These are phyloP conservation scores for Lepas anatifera DNA, from an alignment of 2,888 invertebrate species.

Conservation along the genomic window DNA sequence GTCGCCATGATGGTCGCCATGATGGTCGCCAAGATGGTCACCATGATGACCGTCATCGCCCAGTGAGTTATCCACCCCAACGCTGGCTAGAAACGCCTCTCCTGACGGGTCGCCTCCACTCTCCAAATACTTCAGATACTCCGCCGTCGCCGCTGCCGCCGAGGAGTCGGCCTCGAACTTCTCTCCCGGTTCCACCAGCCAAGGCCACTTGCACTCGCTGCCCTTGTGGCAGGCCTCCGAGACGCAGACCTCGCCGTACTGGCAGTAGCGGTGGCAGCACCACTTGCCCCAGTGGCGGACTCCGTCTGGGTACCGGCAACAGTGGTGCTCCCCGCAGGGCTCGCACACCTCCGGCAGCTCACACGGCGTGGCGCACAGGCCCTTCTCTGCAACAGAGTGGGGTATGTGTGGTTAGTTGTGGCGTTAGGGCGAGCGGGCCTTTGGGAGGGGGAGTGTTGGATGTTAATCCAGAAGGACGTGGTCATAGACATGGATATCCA, in stretches of 20 bases:
- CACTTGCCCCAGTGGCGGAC: neutral
- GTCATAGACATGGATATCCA: no score
- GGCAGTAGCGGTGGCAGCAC: neutral
- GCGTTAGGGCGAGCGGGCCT: no score
- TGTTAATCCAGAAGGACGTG: no score
- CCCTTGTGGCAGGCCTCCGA: neutral
- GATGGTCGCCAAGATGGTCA: no score
- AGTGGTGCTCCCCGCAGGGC: neutral
- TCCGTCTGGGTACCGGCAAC: neutral
- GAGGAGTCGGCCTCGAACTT: neutral
- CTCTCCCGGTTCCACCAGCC: neutral
- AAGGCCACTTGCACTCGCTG: neutral
- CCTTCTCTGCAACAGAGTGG: neutral
- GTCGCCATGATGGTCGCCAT: no score
- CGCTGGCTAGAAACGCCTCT: no score
- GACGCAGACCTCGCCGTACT: neutral
- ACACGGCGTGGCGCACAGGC: neutral
- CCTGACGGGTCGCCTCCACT: neutral
- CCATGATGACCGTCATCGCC: no score
- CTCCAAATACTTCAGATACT: neutral
- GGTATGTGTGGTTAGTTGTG: neutral
- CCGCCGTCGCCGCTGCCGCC: neutral
- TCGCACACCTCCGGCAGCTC: neutral
- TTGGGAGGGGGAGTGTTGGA: no score
- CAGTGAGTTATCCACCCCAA: no score